Evolutionary conservation across 2,888 invertebrate species (phyloP).

Genomic region (Augochlorella aurata): DNA sequence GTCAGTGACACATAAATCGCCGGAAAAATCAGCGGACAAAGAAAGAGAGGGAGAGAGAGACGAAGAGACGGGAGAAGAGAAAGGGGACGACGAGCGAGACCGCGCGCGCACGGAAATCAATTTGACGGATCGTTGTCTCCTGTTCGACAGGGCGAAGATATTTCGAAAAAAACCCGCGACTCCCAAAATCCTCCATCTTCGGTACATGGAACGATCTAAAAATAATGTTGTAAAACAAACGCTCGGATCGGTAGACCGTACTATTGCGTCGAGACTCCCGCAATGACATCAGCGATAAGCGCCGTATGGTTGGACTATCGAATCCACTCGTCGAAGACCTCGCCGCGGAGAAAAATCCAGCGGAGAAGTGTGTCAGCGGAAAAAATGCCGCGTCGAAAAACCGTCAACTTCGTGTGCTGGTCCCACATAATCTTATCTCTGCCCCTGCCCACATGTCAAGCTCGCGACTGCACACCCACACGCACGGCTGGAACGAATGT

Average conservation of each 20-base stretch:
- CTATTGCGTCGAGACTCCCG: neutral
- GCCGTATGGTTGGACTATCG: neutral
- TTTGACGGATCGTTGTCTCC: neutral
- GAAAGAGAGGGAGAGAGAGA: neutral
- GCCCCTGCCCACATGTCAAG: constrained; percentile 43
- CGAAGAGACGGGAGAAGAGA: neutral
- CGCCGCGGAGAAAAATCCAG: neutral
- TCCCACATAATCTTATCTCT: constrained; percentile 54
- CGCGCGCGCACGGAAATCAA: constrained; percentile 2
- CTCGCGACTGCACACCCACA: neutral
- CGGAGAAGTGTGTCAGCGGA: neutral
- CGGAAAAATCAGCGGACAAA: neutral
- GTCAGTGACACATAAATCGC: neutral
- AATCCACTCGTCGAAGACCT: neutral
- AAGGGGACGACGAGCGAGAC: neutral
- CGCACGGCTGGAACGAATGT: neutral
- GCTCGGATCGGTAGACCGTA: neutral
- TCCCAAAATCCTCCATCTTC: neutral
- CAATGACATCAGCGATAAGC: constrained; percentile 5
- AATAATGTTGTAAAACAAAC: neutral
- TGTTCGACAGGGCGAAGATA: neutral
- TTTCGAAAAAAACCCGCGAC: neutral
- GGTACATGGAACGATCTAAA: neutral
- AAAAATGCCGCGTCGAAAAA: constrained; percentile 21
- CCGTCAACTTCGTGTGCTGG: neutral